Percentiles rank a stretch among this genome's conserved stretches.
These are phyloP conservation scores for Drosophila imparisetae DNA, from an alignment of 2,888 invertebrate species.

Conservation along the genomic window DNA sequence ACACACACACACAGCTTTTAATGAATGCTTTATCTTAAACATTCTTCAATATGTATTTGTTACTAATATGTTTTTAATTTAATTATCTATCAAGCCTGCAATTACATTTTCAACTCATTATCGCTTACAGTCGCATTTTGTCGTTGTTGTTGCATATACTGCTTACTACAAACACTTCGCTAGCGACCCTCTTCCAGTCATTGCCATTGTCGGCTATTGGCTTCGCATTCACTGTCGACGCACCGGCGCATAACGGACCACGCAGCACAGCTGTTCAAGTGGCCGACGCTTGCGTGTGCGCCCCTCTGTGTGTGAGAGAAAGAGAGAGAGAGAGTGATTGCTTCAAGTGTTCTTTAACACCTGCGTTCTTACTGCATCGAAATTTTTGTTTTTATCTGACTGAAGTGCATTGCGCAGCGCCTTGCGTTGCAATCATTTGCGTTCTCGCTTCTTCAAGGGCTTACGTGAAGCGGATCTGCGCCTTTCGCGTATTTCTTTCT, in stretches of 20 bases:
- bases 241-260: constrained; percentile 61
- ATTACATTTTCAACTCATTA: constrained; percentile 14
- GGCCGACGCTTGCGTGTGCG: constrained; percentile 23
- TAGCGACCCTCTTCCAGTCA: constrained; percentile 44
- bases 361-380: constrained; percentile 27
- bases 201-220: constrained; percentile 58
- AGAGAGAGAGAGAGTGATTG: neutral
- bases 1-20: constrained; percentile 1
- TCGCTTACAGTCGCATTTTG: constrained; percentile 39
- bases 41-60: constrained; percentile 23
- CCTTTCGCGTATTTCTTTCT: neutral
- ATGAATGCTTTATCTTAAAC: constrained; percentile 1
- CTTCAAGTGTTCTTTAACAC: constrained; percentile 29
- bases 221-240: constrained; percentile 10
- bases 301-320: constrained; percentile 5
- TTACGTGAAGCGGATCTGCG: constrained; percentile 19
- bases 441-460: constrained; percentile 38
- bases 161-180: constrained; percentile 42
- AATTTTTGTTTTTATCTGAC: constrained; percentile 6
- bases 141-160: constrained; percentile 16
- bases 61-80: constrained; percentile 21
- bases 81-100: constrained; percentile 5
- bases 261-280: constrained; percentile 45
- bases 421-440: constrained; percentile 9
- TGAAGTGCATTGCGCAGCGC: constrained; percentile 22